These are phyloP conservation scores for Sinohyriopsis cumingii DNA, from an alignment of 2,888 invertebrate genomes.

Conservation along the genomic window DNA sequence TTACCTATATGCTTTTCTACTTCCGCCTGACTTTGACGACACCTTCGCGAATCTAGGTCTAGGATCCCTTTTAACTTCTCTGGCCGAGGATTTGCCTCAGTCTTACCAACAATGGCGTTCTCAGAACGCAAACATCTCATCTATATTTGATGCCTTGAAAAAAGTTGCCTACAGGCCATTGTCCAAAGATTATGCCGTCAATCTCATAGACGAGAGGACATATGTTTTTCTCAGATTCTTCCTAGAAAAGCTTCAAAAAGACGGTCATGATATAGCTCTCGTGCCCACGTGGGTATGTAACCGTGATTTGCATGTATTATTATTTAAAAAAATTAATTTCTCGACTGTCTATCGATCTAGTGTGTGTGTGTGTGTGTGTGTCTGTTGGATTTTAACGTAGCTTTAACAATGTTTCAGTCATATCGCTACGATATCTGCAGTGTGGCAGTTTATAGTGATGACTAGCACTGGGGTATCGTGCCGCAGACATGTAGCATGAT, in stretches of 20 bases:
- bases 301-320: too few relatives aligned
- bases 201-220: constrained; percentile 59
- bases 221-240: constrained; percentile 60
- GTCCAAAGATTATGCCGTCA: constrained; percentile 44
- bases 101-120: constrained; percentile 38
- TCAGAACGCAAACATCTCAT: constrained; percentile 46
- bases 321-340: too few relatives aligned
- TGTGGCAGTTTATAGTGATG: too few relatives aligned
- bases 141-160: constrained; percentile 45
- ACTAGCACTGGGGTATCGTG: too few relatives aligned
- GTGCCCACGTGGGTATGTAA: constrained; percentile 61
- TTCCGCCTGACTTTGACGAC: constrained; percentile 62
- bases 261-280: constrained; percentile 46
- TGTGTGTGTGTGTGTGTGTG: too few relatives aligned
- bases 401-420: too few relatives aligned
- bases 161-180: constrained; percentile 56
- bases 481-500: too few relatives aligned
- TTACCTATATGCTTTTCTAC: constrained; percentile 40
- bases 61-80: constrained; percentile 44
- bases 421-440: too few relatives aligned
- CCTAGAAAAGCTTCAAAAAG: constrained; percentile 41
- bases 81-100: constrained; percentile 30
- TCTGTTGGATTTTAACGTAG: too few relatives aligned
- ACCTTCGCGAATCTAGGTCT: constrained; percentile 57
- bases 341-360: too few relatives aligned